phyloP scores from a whole-genome alignment of 2,113 vertebrate species.

The Climacteris rufus region DNA sequence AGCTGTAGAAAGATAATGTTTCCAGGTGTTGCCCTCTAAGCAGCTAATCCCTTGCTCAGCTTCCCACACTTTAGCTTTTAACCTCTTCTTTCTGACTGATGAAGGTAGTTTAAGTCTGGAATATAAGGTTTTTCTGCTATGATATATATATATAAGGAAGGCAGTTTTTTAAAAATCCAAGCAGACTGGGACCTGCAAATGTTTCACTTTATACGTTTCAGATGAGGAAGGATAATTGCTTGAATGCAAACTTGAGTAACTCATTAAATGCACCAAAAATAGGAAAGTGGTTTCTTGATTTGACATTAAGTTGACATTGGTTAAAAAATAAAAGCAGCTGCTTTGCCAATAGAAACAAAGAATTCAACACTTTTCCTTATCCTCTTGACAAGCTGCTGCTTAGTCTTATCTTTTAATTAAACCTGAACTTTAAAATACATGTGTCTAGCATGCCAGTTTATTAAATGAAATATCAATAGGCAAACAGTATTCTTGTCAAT shows the following conservation, averaged over 20 bases:
- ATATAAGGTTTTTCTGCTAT: neutral
- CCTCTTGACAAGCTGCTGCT: constrained; percentile 45
- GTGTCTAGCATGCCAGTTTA: constrained; percentile 43
- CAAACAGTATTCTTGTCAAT: constrained; percentile 7
- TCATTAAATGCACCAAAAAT: constrained; percentile 30
- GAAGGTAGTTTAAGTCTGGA: neutral
- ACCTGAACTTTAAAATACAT: constrained; percentile 69
- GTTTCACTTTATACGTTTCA: neutral
- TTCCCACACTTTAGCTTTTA: neutral
- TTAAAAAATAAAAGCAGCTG: constrained; percentile 48
- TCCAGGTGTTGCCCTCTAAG: neutral
- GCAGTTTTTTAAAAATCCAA: neutral
- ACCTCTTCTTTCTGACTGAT: neutral
- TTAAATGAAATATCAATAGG: constrained; percentile 61
- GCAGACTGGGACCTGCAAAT: neutral
- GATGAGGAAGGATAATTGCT: constrained; percentile 2
- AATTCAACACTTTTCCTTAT: neutral
- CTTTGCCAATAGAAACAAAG: constrained; percentile 58
- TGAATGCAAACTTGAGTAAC: neutral
- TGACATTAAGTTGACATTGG: constrained; percentile 62
- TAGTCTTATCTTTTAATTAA: constrained; percentile 79
- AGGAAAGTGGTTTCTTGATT: constrained; percentile 22
- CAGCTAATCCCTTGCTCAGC: neutral
- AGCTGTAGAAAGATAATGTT: neutral
- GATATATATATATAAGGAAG: neutral